Evolutionary conservation across 2,888 invertebrate genomes (phyloP), one percentile per base, ranked within the genome.

Genomic region (Tetragonula carbonaria): DNA sequence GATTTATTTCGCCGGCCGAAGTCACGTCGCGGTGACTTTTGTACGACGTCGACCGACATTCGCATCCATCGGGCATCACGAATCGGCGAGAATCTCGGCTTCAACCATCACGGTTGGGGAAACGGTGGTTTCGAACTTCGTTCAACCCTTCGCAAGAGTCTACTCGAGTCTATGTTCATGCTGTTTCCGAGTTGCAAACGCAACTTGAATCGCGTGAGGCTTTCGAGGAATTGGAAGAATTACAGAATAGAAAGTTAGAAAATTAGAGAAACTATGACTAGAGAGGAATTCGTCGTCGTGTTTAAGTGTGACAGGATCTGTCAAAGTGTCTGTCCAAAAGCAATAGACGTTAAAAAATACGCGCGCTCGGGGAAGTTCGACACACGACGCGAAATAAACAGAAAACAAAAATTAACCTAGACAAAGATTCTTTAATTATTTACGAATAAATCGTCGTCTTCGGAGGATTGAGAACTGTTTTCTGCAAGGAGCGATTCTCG

Each of bases 1-100:
- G 91, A 92, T 92, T 91, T 92, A 90, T 91, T 84, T 91, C 87
- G 51, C 70, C 73, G 45, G 85, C 68, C 75, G 84, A 87, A 87
- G 87, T 88, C 83, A 84, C 74, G 78, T 84, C 80, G 75, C 75
- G 87, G 78, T 83, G 87, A 84, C 84, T 86, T 85, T 85, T 82
- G 78, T 78, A 74, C 66, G 67, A 50, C 68, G 63, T 62, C 67
- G 66, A 33, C 45, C 75, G 85, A 80, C 76, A 82, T 70, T 81
- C 88, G 75, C 78, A 62, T 74, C 65, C 57, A 71, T 23, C 13
- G 57, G 53, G 45, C 45, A 57, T 76, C 73, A 76, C 78, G 78
- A 55, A 78, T 63, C 71, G 57, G 55, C 28, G 50, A 71, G 55
- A 51, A 71, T 62, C 53, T 63, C n/a, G 11, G 13, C 13, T 45